Base-by-base conservation (phyloP, 2,113 vertebrate genomes). In the Gadus chalcogrammus region DNA sequence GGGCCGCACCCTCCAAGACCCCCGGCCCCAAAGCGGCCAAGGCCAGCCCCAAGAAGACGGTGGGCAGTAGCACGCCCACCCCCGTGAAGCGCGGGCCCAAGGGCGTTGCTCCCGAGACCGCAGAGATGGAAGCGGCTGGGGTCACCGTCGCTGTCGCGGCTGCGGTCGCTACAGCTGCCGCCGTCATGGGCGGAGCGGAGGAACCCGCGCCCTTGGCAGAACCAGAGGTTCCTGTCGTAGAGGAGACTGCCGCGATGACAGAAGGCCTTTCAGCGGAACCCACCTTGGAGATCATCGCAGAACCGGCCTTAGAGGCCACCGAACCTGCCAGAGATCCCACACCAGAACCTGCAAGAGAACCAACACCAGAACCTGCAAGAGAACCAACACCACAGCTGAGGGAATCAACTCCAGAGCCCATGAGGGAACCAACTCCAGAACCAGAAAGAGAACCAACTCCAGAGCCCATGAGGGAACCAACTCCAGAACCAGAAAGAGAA, bases 31-130 rank as follows among this genome's bases (percentile, higher is more conserved):
- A 48, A 48, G 12, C 42, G 71, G 72, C 86, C 1, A 53, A 84
- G n/a, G 65, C 90, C 69, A 88, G 82, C 71, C 86, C 91, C 62
- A 93, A 91, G 86, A 93, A 93, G 58, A 68, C 85, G 5, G 89
- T 91, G 56, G 91, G 91, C 42, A 92, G 87, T 81, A 90, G 85
- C 78, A 91, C 92, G 1, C 89, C 92, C 0, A 90, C 89, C 73
- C 87, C 92, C 15, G 88, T 92, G 15, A 92, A 91, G 61, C 88
- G 91, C 3, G 90, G 75, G 12, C 85, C 90, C 42, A 93, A 91
- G 81, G 22, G 82, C 31, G 64, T 64, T 6, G 31, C 4, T 15
- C 64, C 12, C 67, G 68, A 68, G 67, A 60, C 15, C 15, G 68
- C 3, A 24, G 61, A 5, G 20, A 75, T 82, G 60, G 81, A 88